phyloP scores from a whole-genome alignment of 1,140 invertebrate genomes.

The Camponotus floridanus region DNA sequence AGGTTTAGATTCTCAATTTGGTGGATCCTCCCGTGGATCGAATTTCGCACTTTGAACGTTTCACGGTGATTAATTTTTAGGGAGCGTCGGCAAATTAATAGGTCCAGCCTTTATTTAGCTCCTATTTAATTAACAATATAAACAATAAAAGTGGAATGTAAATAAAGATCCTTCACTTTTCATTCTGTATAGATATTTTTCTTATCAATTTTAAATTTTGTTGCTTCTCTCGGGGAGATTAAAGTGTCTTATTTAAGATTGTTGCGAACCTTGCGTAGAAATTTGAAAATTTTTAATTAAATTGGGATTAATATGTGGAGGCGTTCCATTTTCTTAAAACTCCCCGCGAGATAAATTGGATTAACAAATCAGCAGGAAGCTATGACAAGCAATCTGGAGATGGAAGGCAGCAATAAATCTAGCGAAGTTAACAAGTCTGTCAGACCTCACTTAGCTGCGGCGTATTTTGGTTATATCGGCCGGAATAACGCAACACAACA shows the following conservation, averaged over 20 bases:
- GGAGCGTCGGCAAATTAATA: background rate
- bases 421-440: conserved; percentile 53
- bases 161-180: background rate
- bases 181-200: background rate
- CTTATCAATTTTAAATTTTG: background rate
- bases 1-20: background rate
- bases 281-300: conserved; percentile 8
- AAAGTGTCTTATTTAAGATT: background rate
- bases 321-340: no score
- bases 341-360: background rate
- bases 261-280: no score
- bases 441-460: conserved; percentile 45
- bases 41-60: background rate
- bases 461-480: conserved; percentile 57
- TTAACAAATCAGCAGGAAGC: background rate
- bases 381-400: conserved; percentile 18
- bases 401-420: conserved; percentile 44
- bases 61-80: background rate
- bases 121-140: no score
- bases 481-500: conserved; percentile 25
- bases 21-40: background rate
- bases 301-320: background rate
- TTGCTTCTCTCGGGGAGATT: background rate
- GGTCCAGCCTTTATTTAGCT: background rate
- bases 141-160: no score